A percentile compares a stretch with the other conserved stretches of the same genome.
These are phyloP conservation scores for Lysandra bellargus DNA, from an alignment of 2,888 invertebrate genomes.

Conservation along the genomic window DNA sequence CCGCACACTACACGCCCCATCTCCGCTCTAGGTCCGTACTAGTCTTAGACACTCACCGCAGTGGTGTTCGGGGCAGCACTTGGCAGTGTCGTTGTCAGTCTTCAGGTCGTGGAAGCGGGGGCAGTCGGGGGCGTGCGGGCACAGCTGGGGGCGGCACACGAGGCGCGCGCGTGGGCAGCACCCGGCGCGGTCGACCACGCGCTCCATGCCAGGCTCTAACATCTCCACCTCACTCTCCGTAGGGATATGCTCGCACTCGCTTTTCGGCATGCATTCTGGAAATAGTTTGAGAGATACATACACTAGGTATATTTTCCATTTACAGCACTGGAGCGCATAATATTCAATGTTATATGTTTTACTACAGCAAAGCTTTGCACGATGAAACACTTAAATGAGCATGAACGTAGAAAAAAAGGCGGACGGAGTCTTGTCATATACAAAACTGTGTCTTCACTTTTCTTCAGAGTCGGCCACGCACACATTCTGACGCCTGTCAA, in stretches of 20 bases:
- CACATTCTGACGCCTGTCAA: too few relatives aligned
- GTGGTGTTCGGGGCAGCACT: slow-evolving; percentile 81
- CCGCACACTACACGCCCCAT: slow-evolving; percentile 79
- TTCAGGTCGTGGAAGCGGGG: slow-evolving; percentile 78
- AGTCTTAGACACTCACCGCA: slow-evolving; percentile 77
- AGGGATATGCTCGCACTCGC: slow-evolving; percentile 82
- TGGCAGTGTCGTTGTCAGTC: slow-evolving; percentile 49
- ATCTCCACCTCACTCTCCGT: slow-evolving; percentile 65
- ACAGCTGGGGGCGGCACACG: slow-evolving; percentile 82
- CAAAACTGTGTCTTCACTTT: too few relatives aligned
- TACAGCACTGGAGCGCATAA: too few relatives aligned
- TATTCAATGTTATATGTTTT: too few relatives aligned
- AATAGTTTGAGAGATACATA: not conserved
- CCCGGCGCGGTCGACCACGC: slow-evolving; percentile 70
- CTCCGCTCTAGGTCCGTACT: too few relatives aligned
- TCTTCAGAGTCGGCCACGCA: too few relatives aligned
- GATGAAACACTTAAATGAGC: too few relatives aligned
- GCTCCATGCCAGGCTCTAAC: slow-evolving; percentile 83
- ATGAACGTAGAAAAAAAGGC: too few relatives aligned
- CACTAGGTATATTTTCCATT: too few relatives aligned
- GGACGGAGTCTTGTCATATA: too few relatives aligned
- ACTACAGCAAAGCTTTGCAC: too few relatives aligned
- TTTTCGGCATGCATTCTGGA: slow-evolving; percentile 86
- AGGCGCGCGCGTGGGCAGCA: slow-evolving; percentile 85
- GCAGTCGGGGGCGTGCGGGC: slow-evolving; percentile 82